phyloP scores from a whole-genome alignment of 2,797 vertebrate species.

The Hypotaenidia okinawae region DNA sequence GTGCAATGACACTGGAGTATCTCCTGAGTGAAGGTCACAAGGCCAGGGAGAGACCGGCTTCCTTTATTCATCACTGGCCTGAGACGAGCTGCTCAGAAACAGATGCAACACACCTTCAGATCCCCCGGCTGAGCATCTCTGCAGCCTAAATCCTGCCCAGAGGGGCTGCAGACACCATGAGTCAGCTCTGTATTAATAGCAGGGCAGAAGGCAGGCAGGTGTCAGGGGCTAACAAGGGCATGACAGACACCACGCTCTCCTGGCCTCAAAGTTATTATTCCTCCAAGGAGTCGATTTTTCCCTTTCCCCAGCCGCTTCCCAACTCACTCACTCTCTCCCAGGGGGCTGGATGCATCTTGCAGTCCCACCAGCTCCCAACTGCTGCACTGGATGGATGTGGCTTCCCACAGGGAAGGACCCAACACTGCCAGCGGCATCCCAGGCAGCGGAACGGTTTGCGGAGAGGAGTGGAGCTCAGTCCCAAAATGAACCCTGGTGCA shows the following conservation, averaged over 20 bases:
- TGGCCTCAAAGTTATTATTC: background rate
- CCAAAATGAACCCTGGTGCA: background rate
- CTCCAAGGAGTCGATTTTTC: background rate
- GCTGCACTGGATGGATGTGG: background rate
- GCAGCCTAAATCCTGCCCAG: constrained; percentile 4
- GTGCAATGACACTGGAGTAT: background rate
- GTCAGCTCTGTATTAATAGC: constrained; percentile 10
- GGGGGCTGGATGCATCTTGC: background rate
- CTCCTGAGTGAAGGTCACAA: background rate
- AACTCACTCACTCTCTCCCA: background rate
- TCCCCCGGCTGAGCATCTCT: background rate
- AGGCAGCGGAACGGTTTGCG: background rate
- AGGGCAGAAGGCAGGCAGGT: constrained; percentile 1
- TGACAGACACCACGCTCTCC: rapidly evolving
- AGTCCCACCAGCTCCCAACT: background rate
- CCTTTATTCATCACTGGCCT: background rate
- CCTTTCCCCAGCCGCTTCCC: background rate
- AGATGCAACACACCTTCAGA: background rate
- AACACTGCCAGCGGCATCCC: background rate
- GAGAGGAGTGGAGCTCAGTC: background rate
- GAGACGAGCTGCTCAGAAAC: background rate
- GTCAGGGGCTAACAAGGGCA: background rate
- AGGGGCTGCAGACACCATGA: background rate
- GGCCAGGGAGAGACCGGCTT: background rate
- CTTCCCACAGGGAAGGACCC: background rate